Conservation (phyloP, 2,888 invertebrate genomes). For the Atethmia centrago region DNA sequence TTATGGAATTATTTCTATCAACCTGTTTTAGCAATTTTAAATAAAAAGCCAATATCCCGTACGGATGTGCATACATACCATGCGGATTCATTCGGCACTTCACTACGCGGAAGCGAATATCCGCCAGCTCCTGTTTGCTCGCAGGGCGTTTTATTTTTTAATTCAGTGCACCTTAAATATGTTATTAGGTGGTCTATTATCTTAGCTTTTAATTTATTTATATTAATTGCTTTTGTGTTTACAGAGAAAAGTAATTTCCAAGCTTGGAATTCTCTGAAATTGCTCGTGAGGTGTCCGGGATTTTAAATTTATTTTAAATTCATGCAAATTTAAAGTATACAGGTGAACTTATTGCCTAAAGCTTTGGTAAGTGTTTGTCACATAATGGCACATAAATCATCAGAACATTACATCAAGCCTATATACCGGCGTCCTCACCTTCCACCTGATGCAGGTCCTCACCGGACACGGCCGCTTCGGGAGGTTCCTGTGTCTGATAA, state of each 20-base stretch:
- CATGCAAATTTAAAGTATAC: conserved; percentile 10
- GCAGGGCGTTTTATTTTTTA: conserved; percentile 65
- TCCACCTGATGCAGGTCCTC: too few relatives aligned
- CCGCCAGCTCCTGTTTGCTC: conserved; percentile 56
- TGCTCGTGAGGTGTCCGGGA: not conserved
- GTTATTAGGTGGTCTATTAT: conserved; percentile 58
- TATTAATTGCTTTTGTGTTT: conserved; percentile 39
- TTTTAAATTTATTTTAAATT: conserved; percentile 1
- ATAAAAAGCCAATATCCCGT: not conserved
- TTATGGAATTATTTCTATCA: not conserved
- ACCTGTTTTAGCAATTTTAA: not conserved
- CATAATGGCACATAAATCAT: not conserved
- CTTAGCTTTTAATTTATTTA: conserved; percentile 58
- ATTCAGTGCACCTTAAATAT: conserved; percentile 61
- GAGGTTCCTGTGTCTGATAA: too few relatives aligned
- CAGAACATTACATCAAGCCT: not conserved
- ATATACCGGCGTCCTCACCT: too few relatives aligned
- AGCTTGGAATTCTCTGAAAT: not conserved
- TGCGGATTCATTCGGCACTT: conserved; percentile 44
- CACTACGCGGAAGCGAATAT: conserved; percentile 61
- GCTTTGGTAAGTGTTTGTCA: not conserved
- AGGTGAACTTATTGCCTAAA: too few relatives aligned
- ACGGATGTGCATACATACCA: conserved; percentile 30
- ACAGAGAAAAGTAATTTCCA: conserved; percentile 9
- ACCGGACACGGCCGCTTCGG: too few relatives aligned